Evolutionary conservation across 2,888 invertebrate genomes (phyloP).

Genomic region (Diploptera punctata): DNA sequence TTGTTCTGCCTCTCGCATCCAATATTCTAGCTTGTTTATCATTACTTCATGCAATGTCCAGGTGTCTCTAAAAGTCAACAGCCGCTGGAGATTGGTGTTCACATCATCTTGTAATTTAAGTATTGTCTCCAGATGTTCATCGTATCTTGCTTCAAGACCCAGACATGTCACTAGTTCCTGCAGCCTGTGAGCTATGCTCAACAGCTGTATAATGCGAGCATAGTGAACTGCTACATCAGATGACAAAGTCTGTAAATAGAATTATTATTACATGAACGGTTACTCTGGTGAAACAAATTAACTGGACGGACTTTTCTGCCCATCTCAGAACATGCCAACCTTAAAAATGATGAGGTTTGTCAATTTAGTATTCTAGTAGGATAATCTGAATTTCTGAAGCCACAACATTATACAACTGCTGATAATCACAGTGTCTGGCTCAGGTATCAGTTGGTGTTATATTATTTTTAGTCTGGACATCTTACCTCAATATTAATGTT

Average conservation of each 20-base stretch:
- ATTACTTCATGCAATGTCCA: constrained; percentile 78
- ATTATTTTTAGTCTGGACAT: too few relatives aligned
- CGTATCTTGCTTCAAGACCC: constrained; percentile 75
- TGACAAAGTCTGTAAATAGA: constrained; percentile 65
- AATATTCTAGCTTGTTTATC: constrained; percentile 75
- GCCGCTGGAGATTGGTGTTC: constrained; percentile 71
- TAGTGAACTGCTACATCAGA: constrained; percentile 82
- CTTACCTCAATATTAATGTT: too few relatives aligned
- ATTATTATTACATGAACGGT: too few relatives aligned
- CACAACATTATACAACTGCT: too few relatives aligned
- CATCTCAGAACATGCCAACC: too few relatives aligned
- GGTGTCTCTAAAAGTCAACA: constrained; percentile 77
- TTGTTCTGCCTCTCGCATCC: constrained; percentile 76
- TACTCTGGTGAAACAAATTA: too few relatives aligned
- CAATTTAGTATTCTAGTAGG: too few relatives aligned
- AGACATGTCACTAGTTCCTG: constrained; percentile 78
- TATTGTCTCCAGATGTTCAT: constrained; percentile 73
- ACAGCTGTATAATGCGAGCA: constrained; percentile 75
- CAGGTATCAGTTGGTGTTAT: too few relatives aligned
- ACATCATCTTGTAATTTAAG: constrained; percentile 78
- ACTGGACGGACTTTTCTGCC: too few relatives aligned
- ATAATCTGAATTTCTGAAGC: too few relatives aligned
- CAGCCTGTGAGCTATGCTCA: constrained; percentile 74
- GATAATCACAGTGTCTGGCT: too few relatives aligned
- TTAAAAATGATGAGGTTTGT: too few relatives aligned